Evolutionary conservation across 2,113 vertebrate species (phyloP), one percentile per base, ranked within the genome.

Genomic region (Prunella himalayana): DNA sequence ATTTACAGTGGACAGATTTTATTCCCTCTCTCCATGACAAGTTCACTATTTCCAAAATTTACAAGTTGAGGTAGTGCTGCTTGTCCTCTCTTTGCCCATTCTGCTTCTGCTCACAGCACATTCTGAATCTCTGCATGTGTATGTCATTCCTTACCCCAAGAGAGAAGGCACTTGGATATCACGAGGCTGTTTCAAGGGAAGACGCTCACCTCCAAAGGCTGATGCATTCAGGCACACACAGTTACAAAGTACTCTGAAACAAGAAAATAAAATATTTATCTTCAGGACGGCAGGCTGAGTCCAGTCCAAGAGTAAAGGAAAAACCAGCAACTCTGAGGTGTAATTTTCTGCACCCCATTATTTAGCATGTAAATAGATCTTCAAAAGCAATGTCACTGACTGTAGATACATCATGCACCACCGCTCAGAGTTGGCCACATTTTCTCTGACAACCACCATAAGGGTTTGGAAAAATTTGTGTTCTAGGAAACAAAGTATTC

Each of bases 171-270:
- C 80, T 25, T 81, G 41, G 65, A 14, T 82, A 82, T 50, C 72
- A 81, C 64, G 24, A 64, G 49, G 80, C 72, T 86, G 41, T 49
- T 90, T 95, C 88, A 95, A 39, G 76, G 78, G 47, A 88, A 81
- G 85, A 41, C 0, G 21, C 25, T 90, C 68, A 35, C 88, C 23
- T 92, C 76, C 90, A 84, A 90, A 75, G 72, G 60, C 69, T 86
- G 72, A 88, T 42, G 69, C 69, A 84, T 88, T 81, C 94, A 93
- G 79, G 68, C 80, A 81, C 79, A 42, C 68, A 6, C 56, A 49
- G 53, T 75, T 44, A 88, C 25, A 86, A 88, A 75, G 49, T 14
- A 71, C 7, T 86, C 95, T 97, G 93, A 68, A 96, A 94, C 3
- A 63, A 77, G 12, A 95, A 87, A 87, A 79, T 10, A 87, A 42